phyloP scores from a whole-genome alignment of 2,888 invertebrate species.

The Chaetoderma sp. region DNA sequence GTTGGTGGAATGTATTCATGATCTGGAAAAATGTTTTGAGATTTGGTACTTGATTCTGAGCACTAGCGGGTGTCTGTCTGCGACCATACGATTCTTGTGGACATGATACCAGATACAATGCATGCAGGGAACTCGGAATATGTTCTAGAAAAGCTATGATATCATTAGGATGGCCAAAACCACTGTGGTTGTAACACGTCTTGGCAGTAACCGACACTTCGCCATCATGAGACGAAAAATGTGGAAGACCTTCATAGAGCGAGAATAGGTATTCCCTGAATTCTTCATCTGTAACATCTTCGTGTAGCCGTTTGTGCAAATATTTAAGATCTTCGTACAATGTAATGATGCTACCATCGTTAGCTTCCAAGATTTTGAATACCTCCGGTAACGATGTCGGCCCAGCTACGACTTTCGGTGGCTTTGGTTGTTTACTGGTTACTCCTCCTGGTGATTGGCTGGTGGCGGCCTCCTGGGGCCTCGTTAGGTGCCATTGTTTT shows the following conservation, averaged over 20 bases:
- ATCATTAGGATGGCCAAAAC: slow-evolving; percentile 36
- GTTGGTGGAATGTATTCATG: slow-evolving; percentile 26
- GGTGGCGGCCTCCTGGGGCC: background rate
- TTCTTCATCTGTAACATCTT: background rate
- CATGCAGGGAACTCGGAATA: slow-evolving; percentile 28
- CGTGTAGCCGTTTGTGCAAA: slow-evolving; percentile 20
- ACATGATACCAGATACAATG: slow-evolving; percentile 36
- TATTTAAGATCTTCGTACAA: slow-evolving; percentile 31
- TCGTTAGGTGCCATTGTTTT: slow-evolving; percentile 20
- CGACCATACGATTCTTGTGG: slow-evolving; percentile 28
- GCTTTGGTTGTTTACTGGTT: background rate
- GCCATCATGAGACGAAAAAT: slow-evolving; percentile 28
- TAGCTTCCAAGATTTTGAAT: slow-evolving; percentile 25
- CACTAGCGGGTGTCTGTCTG: background rate
- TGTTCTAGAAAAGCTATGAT: slow-evolving; percentile 31
- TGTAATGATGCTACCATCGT: slow-evolving; percentile 30
- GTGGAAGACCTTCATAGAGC: slow-evolving; percentile 35
- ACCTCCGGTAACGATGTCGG: slow-evolving; percentile 9
- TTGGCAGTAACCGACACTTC: slow-evolving; percentile 23
- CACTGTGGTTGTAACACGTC: slow-evolving; percentile 32
- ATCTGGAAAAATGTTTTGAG: slow-evolving; percentile 28
- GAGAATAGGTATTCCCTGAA: slow-evolving; percentile 1
- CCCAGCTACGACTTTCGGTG: slow-evolving; percentile 21
- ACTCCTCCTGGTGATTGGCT: slow-evolving; percentile 1
- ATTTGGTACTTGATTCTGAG: background rate